A percentile compares a stretch with the other conserved stretches of the same genome.
These are phyloP conservation scores for Pantherophis guttatus DNA, from an alignment of 2,113 vertebrate genomes.

Conservation along the genomic window DNA sequence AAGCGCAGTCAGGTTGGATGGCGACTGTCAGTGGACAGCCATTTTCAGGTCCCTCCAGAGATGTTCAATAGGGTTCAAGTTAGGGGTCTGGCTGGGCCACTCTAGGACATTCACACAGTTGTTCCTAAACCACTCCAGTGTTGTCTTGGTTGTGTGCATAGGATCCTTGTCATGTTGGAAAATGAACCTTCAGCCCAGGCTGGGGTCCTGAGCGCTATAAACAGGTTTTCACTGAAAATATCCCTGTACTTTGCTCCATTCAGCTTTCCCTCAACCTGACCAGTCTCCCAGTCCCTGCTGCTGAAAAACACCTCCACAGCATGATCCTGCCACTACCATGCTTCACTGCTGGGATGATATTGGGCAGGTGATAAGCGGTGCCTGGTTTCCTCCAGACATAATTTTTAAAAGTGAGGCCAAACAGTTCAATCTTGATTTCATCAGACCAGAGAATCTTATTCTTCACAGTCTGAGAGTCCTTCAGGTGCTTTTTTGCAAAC, in stretches of 20 bases:
- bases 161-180: neutral
- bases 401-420: neutral
- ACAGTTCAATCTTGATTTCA: neutral
- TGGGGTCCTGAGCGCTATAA: neutral
- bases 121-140: too few species aligned
- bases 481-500: neutral
- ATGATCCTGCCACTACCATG: neutral
- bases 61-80: too few species aligned
- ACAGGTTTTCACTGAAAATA: neutral
- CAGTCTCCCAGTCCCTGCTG: neutral
- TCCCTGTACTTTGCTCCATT: neutral
- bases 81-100: too few species aligned
- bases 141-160: neutral
- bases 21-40: too few species aligned
- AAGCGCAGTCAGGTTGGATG: too few species aligned
- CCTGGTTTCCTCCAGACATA: neutral
- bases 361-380: neutral
- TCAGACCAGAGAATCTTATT: neutral
- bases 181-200: neutral
- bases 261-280: neutral
- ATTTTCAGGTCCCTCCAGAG: too few species aligned
- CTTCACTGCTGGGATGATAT: neutral
- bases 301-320: neutral
- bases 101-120: too few species aligned
- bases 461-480: neutral